Percentiles rank a stretch among this genome's conserved stretches.
phyloP scores from a whole-genome alignment of 2,113 vertebrate species.

The Sminthopsis crassicaudata region DNA sequence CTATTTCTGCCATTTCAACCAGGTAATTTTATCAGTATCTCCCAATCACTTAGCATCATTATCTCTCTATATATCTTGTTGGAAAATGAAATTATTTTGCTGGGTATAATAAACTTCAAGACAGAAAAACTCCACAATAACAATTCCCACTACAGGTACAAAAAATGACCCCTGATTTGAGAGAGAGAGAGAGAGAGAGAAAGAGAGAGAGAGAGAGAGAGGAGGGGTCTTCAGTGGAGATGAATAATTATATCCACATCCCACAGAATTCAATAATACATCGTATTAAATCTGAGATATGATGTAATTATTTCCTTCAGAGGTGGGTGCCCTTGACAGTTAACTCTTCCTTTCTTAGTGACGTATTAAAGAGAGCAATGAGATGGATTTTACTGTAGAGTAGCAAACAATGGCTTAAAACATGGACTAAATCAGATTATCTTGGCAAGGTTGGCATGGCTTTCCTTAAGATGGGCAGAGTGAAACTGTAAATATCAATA shows the following conservation, averaged over 20 bases:
- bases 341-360: neutral
- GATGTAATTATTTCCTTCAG: neutral
- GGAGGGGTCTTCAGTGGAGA: neutral
- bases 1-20: neutral
- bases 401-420: neutral
- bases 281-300: neutral
- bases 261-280: neutral
- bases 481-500: neutral
- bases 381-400: neutral
- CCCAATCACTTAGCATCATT: neutral
- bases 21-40: neutral
- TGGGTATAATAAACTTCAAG: neutral
- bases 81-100: neutral
- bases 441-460: neutral
- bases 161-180: neutral
- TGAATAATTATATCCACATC: neutral
- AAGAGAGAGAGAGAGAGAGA: neutral
- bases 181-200: too few relatives aligned
- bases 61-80: neutral
- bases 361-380: neutral
- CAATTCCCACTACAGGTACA: neutral
- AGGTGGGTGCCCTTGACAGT: neutral
- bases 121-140: neutral
- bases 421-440: neutral
- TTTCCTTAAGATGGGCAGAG: neutral